Base-by-base conservation (phyloP, 2,888 invertebrate species). In the Schizaphis graminum region DNA sequence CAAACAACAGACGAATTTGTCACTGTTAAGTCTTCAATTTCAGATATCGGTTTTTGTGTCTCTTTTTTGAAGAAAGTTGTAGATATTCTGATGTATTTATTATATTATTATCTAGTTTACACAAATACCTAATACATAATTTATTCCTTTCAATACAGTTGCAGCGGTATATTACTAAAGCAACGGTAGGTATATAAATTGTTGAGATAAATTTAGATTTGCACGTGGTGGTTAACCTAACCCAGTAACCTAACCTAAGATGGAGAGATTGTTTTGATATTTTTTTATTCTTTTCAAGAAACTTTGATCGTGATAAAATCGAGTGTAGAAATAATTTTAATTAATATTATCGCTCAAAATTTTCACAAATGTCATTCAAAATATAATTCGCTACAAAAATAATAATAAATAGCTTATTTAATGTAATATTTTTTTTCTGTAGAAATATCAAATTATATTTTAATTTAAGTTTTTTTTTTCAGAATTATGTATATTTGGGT, bases 1-100 rank as follows among this genome's bases (percentile, higher is more conserved):
- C 16, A 56, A 89, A 89, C 41, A 89, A 57, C 44, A 57, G 56
- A 57, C 89, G 26, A 24, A 89, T 89, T 56, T 89, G 41, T 89
- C 57, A 89, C 57, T 35, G 41, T 35, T 3, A 57, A 56, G 57
- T 89, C 44, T 57, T 57, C 41, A 89, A 89, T 89, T 89, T 57
- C 44, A 35, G 57, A 57, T 57, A 89, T 57, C 57, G 57, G n/a
- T 49, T 88, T 88, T 49, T 24, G 28, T 87, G 28, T 85, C 28
- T 77, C 8, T 77, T 35, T 35, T 41, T 77, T 77, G 35, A 35
- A 35, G 77, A 21, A 77, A 24, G 2, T 8, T 77, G 77, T 35
- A 77, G 77, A 8, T 35, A 77, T 77, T 77, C 21, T 35, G 21
- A 77, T 77, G 21, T 35, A 77, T 77, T 77, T 24, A 77, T 35